phyloP scores from a whole-genome alignment of 2,888 invertebrate genomes.

The Charanyca ferruginea region DNA sequence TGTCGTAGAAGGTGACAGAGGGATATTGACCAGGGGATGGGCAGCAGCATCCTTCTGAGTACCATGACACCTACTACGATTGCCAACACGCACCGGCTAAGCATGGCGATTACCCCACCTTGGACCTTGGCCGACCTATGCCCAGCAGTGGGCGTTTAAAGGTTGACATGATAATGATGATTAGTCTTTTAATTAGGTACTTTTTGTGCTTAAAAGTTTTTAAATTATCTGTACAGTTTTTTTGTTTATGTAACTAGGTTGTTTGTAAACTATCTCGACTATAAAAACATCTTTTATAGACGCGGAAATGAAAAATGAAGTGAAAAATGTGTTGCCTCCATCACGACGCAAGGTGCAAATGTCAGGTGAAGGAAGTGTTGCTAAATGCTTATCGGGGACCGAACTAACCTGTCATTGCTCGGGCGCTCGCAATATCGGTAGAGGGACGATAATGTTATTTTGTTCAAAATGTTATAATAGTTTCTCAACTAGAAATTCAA shows the following conservation, averaged over 20 bases:
- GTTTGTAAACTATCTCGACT: neutral
- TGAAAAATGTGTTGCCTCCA: constrained; percentile 35
- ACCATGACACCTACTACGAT: too few relatives aligned
- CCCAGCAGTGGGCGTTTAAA: too few relatives aligned
- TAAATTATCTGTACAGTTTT: neutral
- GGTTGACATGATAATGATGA: too few relatives aligned
- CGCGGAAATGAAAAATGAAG: constrained; percentile 50
- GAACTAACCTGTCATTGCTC: constrained; percentile 51
- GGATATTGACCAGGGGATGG: too few relatives aligned
- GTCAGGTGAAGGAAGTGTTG: constrained; percentile 50
- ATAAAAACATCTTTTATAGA: constrained; percentile 14
- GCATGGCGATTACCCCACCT: too few relatives aligned
- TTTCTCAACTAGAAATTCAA: too few relatives aligned
- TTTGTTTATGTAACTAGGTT: neutral
- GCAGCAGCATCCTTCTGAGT: too few relatives aligned
- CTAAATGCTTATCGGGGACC: constrained; percentile 49
- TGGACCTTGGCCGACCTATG: too few relatives aligned
- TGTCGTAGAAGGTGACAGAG: too few relatives aligned
- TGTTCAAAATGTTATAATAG: neutral
- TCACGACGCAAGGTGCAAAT: constrained; percentile 47
- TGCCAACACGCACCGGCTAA: too few relatives aligned
- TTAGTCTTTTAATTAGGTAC: too few relatives aligned
- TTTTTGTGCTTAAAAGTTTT: too few relatives aligned
- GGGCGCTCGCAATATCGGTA: constrained; percentile 23
- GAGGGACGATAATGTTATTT: constrained; percentile 1